A percentile compares a stretch with the other conserved stretches of the same genome.
Evolutionary conservation across 2,113 vertebrate species (phyloP).

Genomic region (Axis porcinus): DNA sequence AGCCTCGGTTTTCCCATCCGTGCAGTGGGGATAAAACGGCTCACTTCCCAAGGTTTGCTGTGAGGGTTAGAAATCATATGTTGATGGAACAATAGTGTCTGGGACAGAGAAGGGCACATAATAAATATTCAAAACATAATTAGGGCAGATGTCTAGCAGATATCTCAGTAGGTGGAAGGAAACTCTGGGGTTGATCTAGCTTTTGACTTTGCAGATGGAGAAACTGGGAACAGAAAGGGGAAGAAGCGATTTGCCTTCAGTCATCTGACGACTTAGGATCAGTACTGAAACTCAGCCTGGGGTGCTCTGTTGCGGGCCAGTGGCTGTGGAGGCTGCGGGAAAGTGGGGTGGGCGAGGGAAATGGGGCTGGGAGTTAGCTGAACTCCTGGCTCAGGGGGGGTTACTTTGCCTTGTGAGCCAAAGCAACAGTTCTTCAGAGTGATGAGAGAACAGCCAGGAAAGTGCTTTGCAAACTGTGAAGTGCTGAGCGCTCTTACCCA

Average conservation of each 20-base stretch:
- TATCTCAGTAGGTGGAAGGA: neutral
- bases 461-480: neutral
- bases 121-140: neutral
- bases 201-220: neutral
- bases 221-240: neutral
- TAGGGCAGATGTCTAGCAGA: rapidly evolving
- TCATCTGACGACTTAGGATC: rapidly evolving
- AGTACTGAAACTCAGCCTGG: neutral
- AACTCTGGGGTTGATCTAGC: too few species aligned
- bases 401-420: neutral
- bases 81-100: neutral
- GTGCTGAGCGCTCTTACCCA: neutral
- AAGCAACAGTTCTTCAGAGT: neutral
- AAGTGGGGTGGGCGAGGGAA: neutral
- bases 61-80: neutral
- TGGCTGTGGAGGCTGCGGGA: neutral
- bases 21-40: neutral
- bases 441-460: neutral
- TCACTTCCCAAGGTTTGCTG: neutral
- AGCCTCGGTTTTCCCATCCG: neutral
- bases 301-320: rapidly evolving
- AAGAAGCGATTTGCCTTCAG: neutral
- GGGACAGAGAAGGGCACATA: too few species aligned
- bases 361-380: rapidly evolving
- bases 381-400: neutral